Evolutionary conservation across 2,888 invertebrate species (phyloP), one percentile per base, ranked within the genome.

Genomic region (Lathronympha strigana): DNA sequence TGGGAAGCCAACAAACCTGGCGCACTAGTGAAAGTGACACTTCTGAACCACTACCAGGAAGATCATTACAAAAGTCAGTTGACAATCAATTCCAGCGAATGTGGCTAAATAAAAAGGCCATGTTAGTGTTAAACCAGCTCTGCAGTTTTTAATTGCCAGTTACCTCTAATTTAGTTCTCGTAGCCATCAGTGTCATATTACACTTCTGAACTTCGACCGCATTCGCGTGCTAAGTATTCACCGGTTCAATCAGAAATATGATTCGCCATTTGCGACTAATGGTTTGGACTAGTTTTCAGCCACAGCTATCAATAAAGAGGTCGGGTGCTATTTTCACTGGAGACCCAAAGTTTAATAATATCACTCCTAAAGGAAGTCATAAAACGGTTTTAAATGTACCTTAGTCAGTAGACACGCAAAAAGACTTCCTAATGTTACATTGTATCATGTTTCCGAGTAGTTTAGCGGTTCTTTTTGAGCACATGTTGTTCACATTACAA

Each of bases 361-460:
- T 53, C 61, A 78, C 73, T 79, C 80, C 80, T 78, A 77, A 70
- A 69, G 61, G 53, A 70, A 71, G 67, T 67, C 70, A 77, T 82
- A 83, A 81, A 80, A 68, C 70, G 67, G 62, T 84, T 83, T 53
- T 43, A 58, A 36, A 53, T 17, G 15, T 54, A 38, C 28, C n/a
- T 54, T 28, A 82, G 79, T 83, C 82, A 82, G 81, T 79, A 80
- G 77, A 77, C 81, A 83, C 83, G 79, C 82, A 17, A 77, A 79
- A 79, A 81, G 75, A 78, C 79, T 84, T 83, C 82, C 81, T 79
- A 68, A 68, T 79, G 31, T 31, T 72, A 72, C 69, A 69, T 75
- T 79, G 78, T 82, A 79, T 82, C 88, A 84, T 88, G 88, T 81
- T 82, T 72, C 76, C 69, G 67, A 74, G 80, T 81, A 82, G 53